Percentiles rank a stretch among this genome's conserved stretches.
Evolutionary conservation across 2,888 invertebrate species (phyloP).

Genomic region (Parelbella ahira): DNA sequence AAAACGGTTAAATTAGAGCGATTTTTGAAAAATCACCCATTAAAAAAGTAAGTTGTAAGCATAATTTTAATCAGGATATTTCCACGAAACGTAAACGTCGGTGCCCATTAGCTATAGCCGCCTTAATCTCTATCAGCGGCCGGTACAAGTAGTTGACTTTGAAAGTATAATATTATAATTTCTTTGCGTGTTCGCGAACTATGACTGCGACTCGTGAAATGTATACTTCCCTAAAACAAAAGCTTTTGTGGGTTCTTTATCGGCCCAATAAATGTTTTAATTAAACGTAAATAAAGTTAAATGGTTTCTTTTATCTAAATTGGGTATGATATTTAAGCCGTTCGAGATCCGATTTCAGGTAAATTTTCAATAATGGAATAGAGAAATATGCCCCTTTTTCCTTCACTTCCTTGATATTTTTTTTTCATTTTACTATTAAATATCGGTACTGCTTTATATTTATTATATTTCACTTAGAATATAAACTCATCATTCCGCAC

Average conservation of each 20-base stretch:
- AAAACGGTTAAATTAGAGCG: too few species aligned
- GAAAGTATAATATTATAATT: constrained; percentile 22
- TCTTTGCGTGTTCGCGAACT: constrained; percentile 23
- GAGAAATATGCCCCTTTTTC: too few species aligned
- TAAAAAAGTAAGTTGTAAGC: background rate
- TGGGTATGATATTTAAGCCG: constrained; percentile 9
- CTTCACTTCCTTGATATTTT: too few species aligned
- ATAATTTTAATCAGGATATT: background rate
- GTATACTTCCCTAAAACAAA: constrained; percentile 11
- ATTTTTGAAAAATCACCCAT: too few species aligned
- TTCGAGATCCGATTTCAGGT: constrained; percentile 7
- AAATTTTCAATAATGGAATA: constrained; percentile 2
- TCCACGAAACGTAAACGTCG: background rate
- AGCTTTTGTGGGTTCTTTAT: constrained; percentile 20
- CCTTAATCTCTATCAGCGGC: constrained; percentile 19
- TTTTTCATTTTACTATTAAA: too few species aligned
- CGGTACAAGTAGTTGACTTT: constrained; percentile 14
- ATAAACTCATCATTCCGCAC: too few species aligned
- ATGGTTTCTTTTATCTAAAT: constrained; percentile 19
- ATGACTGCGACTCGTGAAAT: constrained; percentile 12
- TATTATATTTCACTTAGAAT: too few species aligned
- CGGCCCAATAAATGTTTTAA: constrained; percentile 24
- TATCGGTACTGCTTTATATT: too few species aligned
- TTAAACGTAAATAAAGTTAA: constrained; percentile 15
- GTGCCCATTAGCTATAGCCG: constrained; percentile 4